Percentiles rank a stretch among this genome's conserved stretches.
Evolutionary conservation across 1,140 invertebrate genomes (phyloP).

Genomic region (Oryzaephilus surinamensis): DNA sequence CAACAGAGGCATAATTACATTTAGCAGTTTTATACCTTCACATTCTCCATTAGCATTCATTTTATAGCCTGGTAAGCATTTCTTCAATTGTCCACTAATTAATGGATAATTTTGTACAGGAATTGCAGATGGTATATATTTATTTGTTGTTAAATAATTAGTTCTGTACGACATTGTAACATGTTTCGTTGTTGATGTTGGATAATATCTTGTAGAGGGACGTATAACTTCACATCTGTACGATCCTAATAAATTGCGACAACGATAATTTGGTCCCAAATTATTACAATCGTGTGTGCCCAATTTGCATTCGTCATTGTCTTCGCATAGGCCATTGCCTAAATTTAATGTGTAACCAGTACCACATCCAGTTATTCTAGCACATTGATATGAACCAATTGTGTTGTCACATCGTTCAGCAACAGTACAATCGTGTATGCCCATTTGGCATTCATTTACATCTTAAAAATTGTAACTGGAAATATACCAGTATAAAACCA

Average conservation of each 20-base stretch:
- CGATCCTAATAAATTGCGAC: slow-evolving; percentile 74
- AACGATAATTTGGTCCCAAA: slow-evolving; percentile 59
- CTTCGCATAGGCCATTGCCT: slow-evolving; percentile 76
- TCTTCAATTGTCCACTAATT: slow-evolving; percentile 23
- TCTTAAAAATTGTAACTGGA: slow-evolving; percentile 39
- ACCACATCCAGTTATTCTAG: slow-evolving; percentile 77
- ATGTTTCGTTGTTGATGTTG: no score
- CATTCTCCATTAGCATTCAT: slow-evolving; percentile 38
- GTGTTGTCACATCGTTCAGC: slow-evolving; percentile 84
- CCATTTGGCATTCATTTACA: slow-evolving; percentile 51
- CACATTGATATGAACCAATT: slow-evolving; percentile 75
- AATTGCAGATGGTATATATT: no score
- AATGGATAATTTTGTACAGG: background rate
- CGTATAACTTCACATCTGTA: slow-evolving; percentile 56
- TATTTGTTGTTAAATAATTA: no score
- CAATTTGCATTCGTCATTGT: slow-evolving; percentile 84
- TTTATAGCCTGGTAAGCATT: slow-evolving; percentile 44
- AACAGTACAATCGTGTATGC: slow-evolving; percentile 45
- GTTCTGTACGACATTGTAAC: no score
- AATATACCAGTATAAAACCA: background rate
- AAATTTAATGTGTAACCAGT: slow-evolving; percentile 93
- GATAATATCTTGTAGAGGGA: slow-evolving; percentile 24
- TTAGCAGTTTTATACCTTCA: slow-evolving; percentile 37
- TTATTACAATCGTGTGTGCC: slow-evolving; percentile 67
- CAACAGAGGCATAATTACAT: no score